These are phyloP conservation scores for Dreissena rostriformis DNA, from an alignment of 1,140 invertebrate genomes.

Conservation along the genomic window DNA sequence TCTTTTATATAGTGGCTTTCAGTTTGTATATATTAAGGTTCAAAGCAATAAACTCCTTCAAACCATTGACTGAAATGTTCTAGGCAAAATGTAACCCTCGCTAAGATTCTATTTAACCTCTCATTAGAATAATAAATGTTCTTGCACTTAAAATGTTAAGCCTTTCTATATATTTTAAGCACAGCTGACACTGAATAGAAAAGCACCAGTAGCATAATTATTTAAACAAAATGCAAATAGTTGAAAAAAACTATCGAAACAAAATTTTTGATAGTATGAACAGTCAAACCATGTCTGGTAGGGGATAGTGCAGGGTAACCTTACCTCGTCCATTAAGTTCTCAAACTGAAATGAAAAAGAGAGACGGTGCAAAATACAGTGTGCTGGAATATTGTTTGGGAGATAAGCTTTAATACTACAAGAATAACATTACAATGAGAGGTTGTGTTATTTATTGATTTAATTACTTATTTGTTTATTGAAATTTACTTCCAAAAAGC, in stretches of 20 bases:
- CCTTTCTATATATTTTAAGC: not conserved
- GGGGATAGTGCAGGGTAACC: not conserved
- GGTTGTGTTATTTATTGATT: not conserved
- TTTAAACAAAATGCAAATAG: not conserved
- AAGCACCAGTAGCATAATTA: not conserved
- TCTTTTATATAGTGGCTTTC: too few species aligned
- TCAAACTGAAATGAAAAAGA: slow-evolving; percentile 42
- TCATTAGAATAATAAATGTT: not conserved
- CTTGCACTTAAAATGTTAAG: not conserved
- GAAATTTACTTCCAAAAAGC: not conserved
- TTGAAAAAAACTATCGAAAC: not conserved
- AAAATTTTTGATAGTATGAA: not conserved
- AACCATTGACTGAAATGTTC: too few species aligned
- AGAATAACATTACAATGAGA: not conserved
- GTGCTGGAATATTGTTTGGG: slow-evolving; percentile 6
- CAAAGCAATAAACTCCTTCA: too few species aligned
- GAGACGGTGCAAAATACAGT: slow-evolving; percentile 6
- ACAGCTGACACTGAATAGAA: not conserved
- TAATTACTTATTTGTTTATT: not conserved
- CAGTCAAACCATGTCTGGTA: not conserved
- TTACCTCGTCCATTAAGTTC: slow-evolving; percentile 54
- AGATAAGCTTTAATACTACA: not conserved
- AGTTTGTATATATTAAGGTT: too few species aligned
- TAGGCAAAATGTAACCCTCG: too few species aligned
- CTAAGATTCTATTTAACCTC: too few species aligned